phyloP scores from a whole-genome alignment of 2,888 invertebrate species.

The Myopa tessellatipennis region DNA sequence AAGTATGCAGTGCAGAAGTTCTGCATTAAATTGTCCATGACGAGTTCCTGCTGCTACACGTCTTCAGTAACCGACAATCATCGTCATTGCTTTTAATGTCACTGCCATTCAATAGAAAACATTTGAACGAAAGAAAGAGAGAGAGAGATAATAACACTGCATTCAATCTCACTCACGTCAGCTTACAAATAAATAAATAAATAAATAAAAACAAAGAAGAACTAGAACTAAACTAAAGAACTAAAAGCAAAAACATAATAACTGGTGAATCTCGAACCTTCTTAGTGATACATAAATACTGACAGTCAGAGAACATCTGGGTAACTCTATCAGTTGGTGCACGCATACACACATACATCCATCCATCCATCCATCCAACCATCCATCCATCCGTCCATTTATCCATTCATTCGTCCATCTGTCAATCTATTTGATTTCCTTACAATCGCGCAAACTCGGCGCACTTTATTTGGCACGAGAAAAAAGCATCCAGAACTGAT shows the following conservation, averaged over 20 bases:
- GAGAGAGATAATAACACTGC: background rate
- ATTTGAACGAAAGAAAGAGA: background rate
- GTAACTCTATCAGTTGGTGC: slow-evolving; percentile 3
- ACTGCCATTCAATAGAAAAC: background rate
- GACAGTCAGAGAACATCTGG: background rate
- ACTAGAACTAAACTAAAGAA: background rate
- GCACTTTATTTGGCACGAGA: slow-evolving; percentile 7
- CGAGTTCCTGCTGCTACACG: slow-evolving; percentile 46
- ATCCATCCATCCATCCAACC: background rate
- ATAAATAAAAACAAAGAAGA: background rate
- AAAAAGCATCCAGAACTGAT: background rate
- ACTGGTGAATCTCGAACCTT: too few relatives aligned
- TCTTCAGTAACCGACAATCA: slow-evolving; percentile 1
- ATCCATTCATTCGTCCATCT: background rate
- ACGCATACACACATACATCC: background rate
- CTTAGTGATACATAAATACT: too few relatives aligned
- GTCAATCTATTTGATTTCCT: slow-evolving; percentile 13
- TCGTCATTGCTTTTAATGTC: background rate
- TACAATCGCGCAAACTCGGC: background rate
- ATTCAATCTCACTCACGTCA: background rate
- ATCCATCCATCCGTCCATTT: background rate
- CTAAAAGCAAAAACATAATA: background rate
- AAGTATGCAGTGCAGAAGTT: slow-evolving; percentile 32
- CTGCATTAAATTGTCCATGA: slow-evolving; percentile 60
- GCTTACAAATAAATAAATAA: background rate